Conservation (phyloP, 2,797 vertebrate genomes). For the Danio choprae region DNA sequence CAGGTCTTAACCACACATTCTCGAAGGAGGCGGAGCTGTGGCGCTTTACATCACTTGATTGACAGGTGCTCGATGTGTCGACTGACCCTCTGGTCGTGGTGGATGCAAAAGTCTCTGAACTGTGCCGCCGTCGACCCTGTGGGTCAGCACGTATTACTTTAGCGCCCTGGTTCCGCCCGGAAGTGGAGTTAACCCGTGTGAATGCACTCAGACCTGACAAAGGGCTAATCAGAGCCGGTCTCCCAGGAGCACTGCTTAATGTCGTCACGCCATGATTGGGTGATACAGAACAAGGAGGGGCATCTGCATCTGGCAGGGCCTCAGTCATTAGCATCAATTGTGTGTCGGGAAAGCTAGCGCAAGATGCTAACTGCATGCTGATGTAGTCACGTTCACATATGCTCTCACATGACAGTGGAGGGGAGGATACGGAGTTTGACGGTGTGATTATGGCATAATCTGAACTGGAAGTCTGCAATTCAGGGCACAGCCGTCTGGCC, state of each 20-base stretch:
- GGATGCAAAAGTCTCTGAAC: constrained; percentile 86
- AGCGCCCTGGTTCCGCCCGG: constrained; percentile 81
- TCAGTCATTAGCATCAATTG: constrained; percentile 62
- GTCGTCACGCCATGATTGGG: constrained; percentile 39
- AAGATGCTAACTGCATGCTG: constrained; percentile 76
- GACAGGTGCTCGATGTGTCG: constrained; percentile 54
- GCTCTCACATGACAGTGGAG: constrained; percentile 48
- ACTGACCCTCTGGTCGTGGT: constrained; percentile 70
- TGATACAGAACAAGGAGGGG: constrained; percentile 61
- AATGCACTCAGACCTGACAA: constrained; percentile 78
- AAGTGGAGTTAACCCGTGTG: constrained; percentile 79
- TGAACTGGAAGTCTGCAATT: constrained; percentile 50
- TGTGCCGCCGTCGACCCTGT: constrained; percentile 84
- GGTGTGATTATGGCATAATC: constrained; percentile 59
- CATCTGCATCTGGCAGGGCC: constrained; percentile 59
- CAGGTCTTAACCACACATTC: constrained; percentile 84
- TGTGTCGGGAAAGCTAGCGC: constrained; percentile 71
- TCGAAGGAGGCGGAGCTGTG: constrained; percentile 88
- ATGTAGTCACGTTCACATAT: constrained; percentile 77
- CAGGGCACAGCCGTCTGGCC: constrained; percentile 62
- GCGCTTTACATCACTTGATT: constrained; percentile 79
- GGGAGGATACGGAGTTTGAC: constrained; percentile 40
- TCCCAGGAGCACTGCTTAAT: constrained; percentile 57
- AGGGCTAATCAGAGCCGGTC: constrained; percentile 72
- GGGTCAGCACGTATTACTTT: constrained; percentile 86